Evolutionary conservation across 2,113 vertebrate genomes (phyloP).

Genomic region (Tautogolabrus adspersus): DNA sequence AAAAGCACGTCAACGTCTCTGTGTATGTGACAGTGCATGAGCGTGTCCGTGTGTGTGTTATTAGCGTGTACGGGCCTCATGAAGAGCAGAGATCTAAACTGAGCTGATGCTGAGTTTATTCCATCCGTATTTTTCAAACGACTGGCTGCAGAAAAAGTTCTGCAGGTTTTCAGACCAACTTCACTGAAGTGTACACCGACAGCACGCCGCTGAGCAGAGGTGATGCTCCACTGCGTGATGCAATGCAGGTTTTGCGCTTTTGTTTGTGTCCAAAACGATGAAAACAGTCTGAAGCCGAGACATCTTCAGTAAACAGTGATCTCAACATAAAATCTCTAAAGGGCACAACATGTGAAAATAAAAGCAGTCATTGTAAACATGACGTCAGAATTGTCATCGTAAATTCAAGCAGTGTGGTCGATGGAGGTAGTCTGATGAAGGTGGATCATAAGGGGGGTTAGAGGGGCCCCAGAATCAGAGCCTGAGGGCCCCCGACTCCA

Average conservation of each 20-base stretch:
- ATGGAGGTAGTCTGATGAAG: slow-evolving; percentile 57
- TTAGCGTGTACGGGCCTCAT: too few species aligned
- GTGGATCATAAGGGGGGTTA: background rate
- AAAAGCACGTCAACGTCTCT: too few species aligned
- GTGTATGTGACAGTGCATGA: too few species aligned
- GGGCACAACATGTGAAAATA: slow-evolving; percentile 36
- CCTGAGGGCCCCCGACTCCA: background rate
- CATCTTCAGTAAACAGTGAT: slow-evolving; percentile 5
- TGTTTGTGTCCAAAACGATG: background rate
- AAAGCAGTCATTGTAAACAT: slow-evolving; percentile 46
- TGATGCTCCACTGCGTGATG: background rate
- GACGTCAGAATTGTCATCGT: slow-evolving; percentile 26
- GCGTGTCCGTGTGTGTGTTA: too few species aligned
- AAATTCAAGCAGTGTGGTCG: slow-evolving; percentile 53
- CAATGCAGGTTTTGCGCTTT: background rate
- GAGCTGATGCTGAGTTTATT: too few species aligned
- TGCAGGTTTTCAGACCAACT: background rate
- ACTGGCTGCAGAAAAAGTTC: slow-evolving; percentile 5
- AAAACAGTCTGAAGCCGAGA: slow-evolving; percentile 3
- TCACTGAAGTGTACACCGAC: background rate
- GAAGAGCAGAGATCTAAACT: too few species aligned
- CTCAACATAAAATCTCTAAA: slow-evolving; percentile 37
- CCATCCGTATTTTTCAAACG: too few species aligned
- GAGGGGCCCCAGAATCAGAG: slow-evolving; percentile 35
- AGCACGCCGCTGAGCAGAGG: background rate